Conservation (phyloP, 1,140 invertebrate species). For the Drosophila parvula region DNA sequence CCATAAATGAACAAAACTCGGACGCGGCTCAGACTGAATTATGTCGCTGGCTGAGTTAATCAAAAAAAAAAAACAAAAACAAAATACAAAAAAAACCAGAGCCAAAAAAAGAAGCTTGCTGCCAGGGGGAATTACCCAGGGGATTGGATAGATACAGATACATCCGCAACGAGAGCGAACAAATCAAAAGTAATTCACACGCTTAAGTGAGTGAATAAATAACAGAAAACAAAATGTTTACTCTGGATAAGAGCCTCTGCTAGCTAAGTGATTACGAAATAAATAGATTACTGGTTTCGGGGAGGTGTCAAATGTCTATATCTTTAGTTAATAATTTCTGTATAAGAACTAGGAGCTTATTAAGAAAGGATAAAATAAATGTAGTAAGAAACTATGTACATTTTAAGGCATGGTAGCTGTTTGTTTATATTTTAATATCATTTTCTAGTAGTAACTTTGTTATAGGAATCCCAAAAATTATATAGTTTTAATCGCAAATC, state of each 20-base stretch:
- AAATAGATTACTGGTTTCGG: not conserved
- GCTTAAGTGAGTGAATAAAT: constrained; percentile 53
- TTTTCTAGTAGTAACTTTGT: not conserved
- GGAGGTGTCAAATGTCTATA: not conserved
- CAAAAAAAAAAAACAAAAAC: constrained; percentile 42
- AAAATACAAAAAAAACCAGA: constrained; percentile 37
- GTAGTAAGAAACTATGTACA: no score
- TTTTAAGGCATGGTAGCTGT: no score
- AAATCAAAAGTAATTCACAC: constrained; percentile 77
- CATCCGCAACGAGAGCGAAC: constrained; percentile 62
- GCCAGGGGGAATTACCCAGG: constrained; percentile 64
- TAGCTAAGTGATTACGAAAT: not conserved
- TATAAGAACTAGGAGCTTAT: no score
- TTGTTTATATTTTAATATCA: not conserved
- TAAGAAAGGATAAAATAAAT: no score
- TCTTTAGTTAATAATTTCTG: not conserved
- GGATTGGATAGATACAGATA: constrained; percentile 42
- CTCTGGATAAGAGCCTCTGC: not conserved
- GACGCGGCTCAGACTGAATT: constrained; percentile 47
- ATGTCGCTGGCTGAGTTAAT: constrained; percentile 74
- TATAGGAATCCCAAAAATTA: not conserved
- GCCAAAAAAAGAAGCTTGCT: constrained; percentile 74
- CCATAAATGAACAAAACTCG: constrained; percentile 61
- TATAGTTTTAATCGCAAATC: not conserved
- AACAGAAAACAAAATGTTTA: constrained; percentile 19